These are phyloP conservation scores for Xiphias gladius DNA, from an alignment of 2,113 vertebrate species.

Conservation along the genomic window DNA sequence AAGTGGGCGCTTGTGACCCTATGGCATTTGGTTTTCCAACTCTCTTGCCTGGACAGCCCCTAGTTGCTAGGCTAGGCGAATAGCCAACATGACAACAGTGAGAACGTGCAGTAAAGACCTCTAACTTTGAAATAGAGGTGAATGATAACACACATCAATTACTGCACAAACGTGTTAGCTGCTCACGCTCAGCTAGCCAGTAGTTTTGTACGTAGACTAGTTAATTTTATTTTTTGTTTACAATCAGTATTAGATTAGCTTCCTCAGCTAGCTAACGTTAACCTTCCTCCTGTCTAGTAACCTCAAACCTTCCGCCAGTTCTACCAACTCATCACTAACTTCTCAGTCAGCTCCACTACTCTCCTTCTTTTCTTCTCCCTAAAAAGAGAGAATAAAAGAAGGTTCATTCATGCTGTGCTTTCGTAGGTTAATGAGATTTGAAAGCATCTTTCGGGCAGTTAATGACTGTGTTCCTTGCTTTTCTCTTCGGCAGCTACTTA, in stretches of 20 bases:
- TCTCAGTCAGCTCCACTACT: constrained; percentile 96
- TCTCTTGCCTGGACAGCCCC: constrained; percentile 5
- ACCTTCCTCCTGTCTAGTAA: constrained; percentile 64
- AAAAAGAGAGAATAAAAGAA: constrained; percentile 96
- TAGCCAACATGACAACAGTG: constrained; percentile 54
- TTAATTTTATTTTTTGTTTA: constrained; percentile 10
- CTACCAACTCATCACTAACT: constrained; percentile 91
- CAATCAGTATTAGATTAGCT: constrained; percentile 25
- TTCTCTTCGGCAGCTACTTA: constrained; percentile 86
- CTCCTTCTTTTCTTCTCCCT: constrained; percentile 99
- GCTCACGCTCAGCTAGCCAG: not conserved
- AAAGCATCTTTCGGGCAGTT: constrained; percentile 69
- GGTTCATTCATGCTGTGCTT: constrained; percentile 86
- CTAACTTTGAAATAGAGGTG: not conserved
- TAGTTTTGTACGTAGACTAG: not conserved
- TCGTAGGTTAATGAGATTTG: constrained; percentile 63
- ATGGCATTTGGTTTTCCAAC: not conserved
- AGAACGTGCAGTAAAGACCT: not conserved
- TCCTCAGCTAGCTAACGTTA: constrained; percentile 48
- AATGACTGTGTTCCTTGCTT: constrained; percentile 58
- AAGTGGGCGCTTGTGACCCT: constrained; percentile 36
- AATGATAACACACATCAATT: not conserved
- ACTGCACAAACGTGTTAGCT: constrained; percentile 4
- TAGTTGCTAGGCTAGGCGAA: constrained; percentile 15
- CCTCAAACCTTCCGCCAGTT: constrained; percentile 79